Percentiles rank a stretch among this genome's conserved stretches.
Evolutionary conservation across 2,113 vertebrate genomes (phyloP).

Genomic region (Eulacestoma nigropectus): DNA sequence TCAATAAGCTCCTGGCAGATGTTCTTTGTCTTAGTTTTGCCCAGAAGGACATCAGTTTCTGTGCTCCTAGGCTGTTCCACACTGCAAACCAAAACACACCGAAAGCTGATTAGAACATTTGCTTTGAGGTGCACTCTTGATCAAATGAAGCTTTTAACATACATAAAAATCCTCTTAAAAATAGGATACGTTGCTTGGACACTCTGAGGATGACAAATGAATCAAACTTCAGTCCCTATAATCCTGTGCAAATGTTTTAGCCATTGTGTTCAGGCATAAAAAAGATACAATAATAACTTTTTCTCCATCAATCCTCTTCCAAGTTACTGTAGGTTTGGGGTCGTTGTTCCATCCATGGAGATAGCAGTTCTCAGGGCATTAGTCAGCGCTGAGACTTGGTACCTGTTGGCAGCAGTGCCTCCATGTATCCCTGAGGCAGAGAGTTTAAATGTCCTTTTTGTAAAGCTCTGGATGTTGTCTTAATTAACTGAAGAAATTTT

Average conservation of each 20-base stretch:
- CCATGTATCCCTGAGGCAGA: background rate
- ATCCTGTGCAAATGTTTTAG: background rate
- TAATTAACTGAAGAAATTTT: background rate
- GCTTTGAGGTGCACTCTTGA: background rate
- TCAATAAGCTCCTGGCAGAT: background rate
- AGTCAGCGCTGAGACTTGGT: rapidly evolving
- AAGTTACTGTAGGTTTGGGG: background rate
- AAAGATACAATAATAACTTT: background rate
- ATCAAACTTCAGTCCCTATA: background rate
- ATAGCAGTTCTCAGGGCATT: background rate
- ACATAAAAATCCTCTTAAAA: background rate
- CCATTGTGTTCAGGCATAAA: background rate
- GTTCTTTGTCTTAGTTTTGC: background rate
- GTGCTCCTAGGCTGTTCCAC: background rate
- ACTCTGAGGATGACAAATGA: background rate
- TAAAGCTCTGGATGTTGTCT: background rate
- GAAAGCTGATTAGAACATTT: background rate
- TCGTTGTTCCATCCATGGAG: rapidly evolving
- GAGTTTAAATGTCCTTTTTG: background rate
- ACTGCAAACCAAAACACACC: background rate
- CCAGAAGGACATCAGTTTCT: background rate
- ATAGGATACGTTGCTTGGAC: rapidly evolving
- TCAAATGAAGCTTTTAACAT: background rate
- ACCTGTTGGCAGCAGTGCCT: background rate
- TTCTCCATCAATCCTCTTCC: background rate